phyloP scores from a whole-genome alignment of 1,140 invertebrate genomes.

The Lasaia peninsularis region DNA sequence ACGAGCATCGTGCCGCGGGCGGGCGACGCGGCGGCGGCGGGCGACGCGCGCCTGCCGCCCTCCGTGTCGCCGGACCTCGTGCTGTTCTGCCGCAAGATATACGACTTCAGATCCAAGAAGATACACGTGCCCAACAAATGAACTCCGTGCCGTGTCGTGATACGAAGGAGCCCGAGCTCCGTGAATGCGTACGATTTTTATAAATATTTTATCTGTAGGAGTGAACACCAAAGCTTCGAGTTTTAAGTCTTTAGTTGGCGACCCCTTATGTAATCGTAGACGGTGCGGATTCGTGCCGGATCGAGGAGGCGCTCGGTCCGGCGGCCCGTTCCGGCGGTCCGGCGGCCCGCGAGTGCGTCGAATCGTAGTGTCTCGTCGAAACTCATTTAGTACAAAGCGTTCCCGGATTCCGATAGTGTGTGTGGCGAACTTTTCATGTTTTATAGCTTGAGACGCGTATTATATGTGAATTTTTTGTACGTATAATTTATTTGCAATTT shows the following conservation, averaged over 20 bases:
- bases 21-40: slow-evolving; percentile 49
- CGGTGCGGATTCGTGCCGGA: slow-evolving; percentile 10
- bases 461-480: slow-evolving; percentile 47
- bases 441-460: slow-evolving; percentile 66
- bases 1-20: slow-evolving; percentile 62
- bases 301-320: slow-evolving; percentile 10
- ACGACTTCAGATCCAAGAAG: slow-evolving; percentile 93
- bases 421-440: slow-evolving; percentile 27
- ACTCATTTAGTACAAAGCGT: slow-evolving; percentile 66
- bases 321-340: no score
- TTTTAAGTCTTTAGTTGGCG: slow-evolving; percentile 27
- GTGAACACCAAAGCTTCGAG: slow-evolving; percentile 50
- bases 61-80: slow-evolving; percentile 89
- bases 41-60: slow-evolving; percentile 85
- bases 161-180: slow-evolving; percentile 11
- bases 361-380: slow-evolving; percentile 44
- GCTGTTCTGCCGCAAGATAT: slow-evolving; percentile 95
- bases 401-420: slow-evolving; percentile 45
- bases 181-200: slow-evolving; percentile 20
- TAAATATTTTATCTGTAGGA: slow-evolving; percentile 29
- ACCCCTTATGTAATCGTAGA: slow-evolving; percentile 5
- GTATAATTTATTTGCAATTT: slow-evolving; percentile 51
- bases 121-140: slow-evolving; percentile 75
- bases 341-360: slow-evolving; percentile 17
- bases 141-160: slow-evolving; percentile 21